A percentile compares a stretch with the other conserved stretches of the same genome.
These are phyloP conservation scores for Penelope pileata DNA, from an alignment of 2,113 vertebrate genomes.

Conservation along the genomic window DNA sequence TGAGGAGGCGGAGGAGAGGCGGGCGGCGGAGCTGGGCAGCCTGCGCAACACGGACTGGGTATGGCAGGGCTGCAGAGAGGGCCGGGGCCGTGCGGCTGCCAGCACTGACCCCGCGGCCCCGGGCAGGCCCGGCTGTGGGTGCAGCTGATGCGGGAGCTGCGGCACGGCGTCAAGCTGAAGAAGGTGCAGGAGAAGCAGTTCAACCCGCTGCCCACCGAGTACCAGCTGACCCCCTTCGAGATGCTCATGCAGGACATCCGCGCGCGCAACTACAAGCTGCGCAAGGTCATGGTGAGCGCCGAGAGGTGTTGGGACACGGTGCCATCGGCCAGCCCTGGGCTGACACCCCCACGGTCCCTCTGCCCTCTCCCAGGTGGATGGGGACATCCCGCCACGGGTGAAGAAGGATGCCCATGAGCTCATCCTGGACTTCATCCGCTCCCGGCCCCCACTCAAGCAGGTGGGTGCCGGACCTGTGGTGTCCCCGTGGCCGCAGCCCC, in stretches of 20 bases:
- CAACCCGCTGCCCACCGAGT: constrained; percentile 91
- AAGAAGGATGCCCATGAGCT: constrained; percentile 93
- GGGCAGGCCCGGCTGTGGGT: constrained; percentile 92
- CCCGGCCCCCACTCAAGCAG: constrained; percentile 92
- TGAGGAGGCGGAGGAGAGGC: constrained; percentile 73
- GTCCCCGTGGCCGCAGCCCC: background rate
- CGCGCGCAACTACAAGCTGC: constrained; percentile 90
- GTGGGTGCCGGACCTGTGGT: background rate
- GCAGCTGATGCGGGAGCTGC: constrained; percentile 94
- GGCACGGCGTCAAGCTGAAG: constrained; percentile 94
- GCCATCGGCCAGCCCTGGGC: fast-evolving
- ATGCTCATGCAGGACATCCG: constrained; percentile 99
- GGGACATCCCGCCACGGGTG: constrained; percentile 88
- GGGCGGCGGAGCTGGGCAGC: constrained; percentile 81
- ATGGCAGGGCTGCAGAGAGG: fast-evolving
- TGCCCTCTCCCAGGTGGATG: constrained; percentile 81
- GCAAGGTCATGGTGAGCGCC: constrained; percentile 92
- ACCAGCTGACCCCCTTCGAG: constrained; percentile 96
- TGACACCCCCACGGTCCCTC: fast-evolving
- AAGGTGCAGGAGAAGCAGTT: constrained; percentile 94
- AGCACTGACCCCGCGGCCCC: background rate
- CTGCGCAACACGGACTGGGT: constrained; percentile 95
- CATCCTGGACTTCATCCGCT: constrained; percentile 95
- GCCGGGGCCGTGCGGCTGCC: background rate
- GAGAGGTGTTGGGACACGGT: fast-evolving